Conservation (phyloP, 2,888 invertebrate species). For the Apodemia hepburni region DNA sequence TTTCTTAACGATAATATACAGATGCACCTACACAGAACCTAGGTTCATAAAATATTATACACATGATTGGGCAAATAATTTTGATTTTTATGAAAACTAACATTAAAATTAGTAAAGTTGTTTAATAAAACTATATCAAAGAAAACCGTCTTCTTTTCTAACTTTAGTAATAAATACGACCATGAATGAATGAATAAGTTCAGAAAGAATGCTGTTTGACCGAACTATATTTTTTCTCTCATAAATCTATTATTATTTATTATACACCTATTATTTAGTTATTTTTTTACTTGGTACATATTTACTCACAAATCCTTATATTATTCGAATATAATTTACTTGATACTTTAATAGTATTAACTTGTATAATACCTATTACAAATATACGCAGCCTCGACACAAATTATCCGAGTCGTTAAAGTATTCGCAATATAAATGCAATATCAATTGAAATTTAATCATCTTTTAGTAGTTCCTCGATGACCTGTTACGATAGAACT, state of each 20-base stretch:
- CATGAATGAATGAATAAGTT: no score
- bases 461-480: constrained; percentile 28
- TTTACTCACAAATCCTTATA: no score
- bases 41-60: neutral
- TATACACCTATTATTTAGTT: no score
- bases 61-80: neutral
- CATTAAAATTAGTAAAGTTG: no score
- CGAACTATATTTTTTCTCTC: neutral
- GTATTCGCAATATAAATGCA: constrained; percentile 48
- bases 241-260: neutral
- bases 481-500: constrained; percentile 12
- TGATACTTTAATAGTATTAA: constrained; percentile 11
- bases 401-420: constrained; percentile 61
- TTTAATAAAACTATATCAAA: no score
- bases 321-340: neutral
- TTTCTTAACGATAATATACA: neutral
- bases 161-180: no score
- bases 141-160: no score
- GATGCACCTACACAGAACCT: neutral
- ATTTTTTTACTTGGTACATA: no score
- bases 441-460: constrained; percentile 35
- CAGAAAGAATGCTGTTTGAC: no score
- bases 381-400: constrained; percentile 66
- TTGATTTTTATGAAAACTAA: neutral
- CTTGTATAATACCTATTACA: constrained; percentile 21